Evolutionary conservation across 1,140 invertebrate species (phyloP), one percentile per base, ranked within the genome.

Genomic region (Paralvinella palmiformis): DNA sequence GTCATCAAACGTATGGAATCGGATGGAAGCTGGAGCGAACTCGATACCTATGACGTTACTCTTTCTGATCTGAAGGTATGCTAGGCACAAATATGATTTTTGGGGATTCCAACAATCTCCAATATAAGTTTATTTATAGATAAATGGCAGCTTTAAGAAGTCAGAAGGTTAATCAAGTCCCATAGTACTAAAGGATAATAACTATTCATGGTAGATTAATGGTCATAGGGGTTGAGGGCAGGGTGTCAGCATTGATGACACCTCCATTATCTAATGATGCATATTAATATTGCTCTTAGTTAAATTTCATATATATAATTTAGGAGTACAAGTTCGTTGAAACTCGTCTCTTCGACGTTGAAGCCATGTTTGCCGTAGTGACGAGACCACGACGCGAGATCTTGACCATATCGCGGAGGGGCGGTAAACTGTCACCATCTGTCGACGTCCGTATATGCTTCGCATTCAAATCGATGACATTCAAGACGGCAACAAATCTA

Each of bases 31-130:
- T 75, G 73, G 75, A 59, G 35, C 31, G 73, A 73, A n/a, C 24
- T 75, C 24, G 68, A 69, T 1, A 69, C 74, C 0, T 44, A 64
- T 24, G 75, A 77, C 15, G 63, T 71, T 6, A 41, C 57, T 6
- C 69, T 76, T 61, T 70, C 74, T n/a, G 75, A 77, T 50, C 73
- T 74, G 2, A 70, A 67, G 68, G 75, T 77, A 68, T 6, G n/a
- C n/a, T n/a, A n/a, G n/a, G n/a, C n/a, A n/a, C n/a, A n/a, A n/a
- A n/a, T n/a, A n/a, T n/a, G n/a, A n/a, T n/a, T n/a, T n/a, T n/a
- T n/a, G n/a, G n/a, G n/a, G n/a, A n/a, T n/a, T n/a, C n/a, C n/a
- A n/a, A n/a, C n/a, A n/a, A n/a, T n/a, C n/a, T n/a, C n/a, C n/a
- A n/a, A n/a, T n/a, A n/a, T n/a, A n/a, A n/a, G n/a, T n/a, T n/a